Conservation (phyloP, 2,888 invertebrate species). For the Nomada goodeniana region DNA sequence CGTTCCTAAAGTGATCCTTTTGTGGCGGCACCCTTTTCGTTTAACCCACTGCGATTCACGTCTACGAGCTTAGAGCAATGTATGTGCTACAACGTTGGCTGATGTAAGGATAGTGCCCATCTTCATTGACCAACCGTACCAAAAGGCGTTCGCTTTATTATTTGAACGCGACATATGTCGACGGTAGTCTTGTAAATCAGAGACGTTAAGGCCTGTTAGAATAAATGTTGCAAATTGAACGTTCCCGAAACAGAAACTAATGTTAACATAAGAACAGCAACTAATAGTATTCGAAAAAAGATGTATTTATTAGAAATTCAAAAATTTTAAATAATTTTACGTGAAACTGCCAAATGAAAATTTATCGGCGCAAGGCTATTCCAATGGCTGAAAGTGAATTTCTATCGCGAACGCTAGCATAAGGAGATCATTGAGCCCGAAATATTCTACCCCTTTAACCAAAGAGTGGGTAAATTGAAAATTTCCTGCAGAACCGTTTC, state of each 20-base stretch:
- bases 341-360: too few relatives aligned
- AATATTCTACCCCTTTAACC: background rate
- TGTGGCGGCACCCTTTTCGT: constrained; percentile 12
- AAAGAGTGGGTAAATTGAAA: constrained; percentile 39
- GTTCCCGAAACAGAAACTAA: too few relatives aligned
- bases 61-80: constrained; percentile 1
- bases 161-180: too few relatives aligned
- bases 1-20: constrained; percentile 43
- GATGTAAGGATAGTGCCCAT: background rate
- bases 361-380: too few relatives aligned
- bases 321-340: too few relatives aligned
- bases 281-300: too few relatives aligned
- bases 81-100: background rate
- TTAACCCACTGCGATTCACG: constrained; percentile 10
- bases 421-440: background rate
- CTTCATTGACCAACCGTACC: background rate
- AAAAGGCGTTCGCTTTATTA: too few relatives aligned
- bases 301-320: too few relatives aligned
- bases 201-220: too few relatives aligned
- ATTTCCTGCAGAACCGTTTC: constrained; percentile 35
- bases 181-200: too few relatives aligned
- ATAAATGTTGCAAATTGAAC: too few relatives aligned
- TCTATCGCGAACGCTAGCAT: background rate
- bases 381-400: background rate
- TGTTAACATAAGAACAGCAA: too few relatives aligned